Conservation (phyloP, 1,140 invertebrate species). For the Scaptodrosophila lebanonensis region DNA sequence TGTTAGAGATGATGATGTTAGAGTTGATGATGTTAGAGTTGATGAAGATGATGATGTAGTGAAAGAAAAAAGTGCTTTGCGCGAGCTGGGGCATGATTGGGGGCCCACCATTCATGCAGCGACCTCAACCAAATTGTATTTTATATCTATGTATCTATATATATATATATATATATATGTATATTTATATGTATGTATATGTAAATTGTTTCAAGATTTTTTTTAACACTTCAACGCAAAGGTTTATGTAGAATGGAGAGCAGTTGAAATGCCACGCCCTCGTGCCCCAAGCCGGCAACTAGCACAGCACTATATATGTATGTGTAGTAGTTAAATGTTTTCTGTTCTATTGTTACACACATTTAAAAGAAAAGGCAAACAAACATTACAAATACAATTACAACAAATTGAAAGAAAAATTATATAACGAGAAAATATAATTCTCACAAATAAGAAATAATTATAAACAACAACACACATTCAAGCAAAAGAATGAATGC, state of each 20-base stretch:
- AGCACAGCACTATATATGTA: constrained; percentile 3
- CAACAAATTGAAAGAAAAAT: constrained; percentile 6
- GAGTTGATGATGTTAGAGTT: no score
- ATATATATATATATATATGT: constrained; percentile 40
- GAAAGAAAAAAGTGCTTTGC: no score
- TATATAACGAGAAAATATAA: constrained; percentile 5
- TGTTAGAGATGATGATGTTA: no score
- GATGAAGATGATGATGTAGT: no score
- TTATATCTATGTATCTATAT: constrained; percentile 57
- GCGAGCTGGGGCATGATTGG: no score
- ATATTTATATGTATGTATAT: constrained; percentile 36
- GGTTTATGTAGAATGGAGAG: no score
- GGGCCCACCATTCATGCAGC: no score
- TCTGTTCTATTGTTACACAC: constrained; percentile 24
- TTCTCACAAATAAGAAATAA: constrained; percentile 20
- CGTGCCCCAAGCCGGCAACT: no score
- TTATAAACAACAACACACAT: no score
- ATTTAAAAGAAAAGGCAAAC: constrained; percentile 9
- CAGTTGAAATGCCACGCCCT: no score
- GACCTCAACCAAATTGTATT: constrained; percentile 69
- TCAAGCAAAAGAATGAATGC: constrained; percentile 55
- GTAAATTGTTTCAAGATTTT: constrained; percentile 30
- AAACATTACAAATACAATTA: constrained; percentile 32
- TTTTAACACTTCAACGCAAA: no score
- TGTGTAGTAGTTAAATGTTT: constrained; percentile 10